These are phyloP conservation scores for Hyposoter dolosus DNA, from an alignment of 2,888 invertebrate genomes.

Conservation along the genomic window DNA sequence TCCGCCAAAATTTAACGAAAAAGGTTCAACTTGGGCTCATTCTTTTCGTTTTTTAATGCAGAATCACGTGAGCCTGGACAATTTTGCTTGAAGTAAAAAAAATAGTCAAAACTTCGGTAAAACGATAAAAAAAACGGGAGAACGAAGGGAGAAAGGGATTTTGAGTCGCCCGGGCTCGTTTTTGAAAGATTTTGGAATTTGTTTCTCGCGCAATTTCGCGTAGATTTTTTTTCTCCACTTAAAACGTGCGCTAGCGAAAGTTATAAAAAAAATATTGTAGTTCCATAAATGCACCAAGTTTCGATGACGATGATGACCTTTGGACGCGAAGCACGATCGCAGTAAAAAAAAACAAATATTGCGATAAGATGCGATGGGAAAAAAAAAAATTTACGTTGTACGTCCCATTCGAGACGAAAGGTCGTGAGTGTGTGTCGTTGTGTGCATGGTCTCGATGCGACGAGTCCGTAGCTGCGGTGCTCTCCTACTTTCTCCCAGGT, in stretches of 20 bases:
- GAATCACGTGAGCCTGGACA: too few species aligned
- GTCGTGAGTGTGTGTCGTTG: not conserved
- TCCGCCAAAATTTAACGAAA: too few species aligned
- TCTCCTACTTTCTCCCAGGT: slow-evolving; percentile 71
- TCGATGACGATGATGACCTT: not conserved
- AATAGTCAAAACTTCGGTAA: too few species aligned
- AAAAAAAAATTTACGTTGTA: not conserved
- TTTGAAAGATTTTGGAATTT: not conserved
- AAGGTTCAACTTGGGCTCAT: too few species aligned
- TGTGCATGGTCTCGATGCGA: slow-evolving; percentile 21
- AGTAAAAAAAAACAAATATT: not conserved
- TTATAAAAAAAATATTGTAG: not conserved
- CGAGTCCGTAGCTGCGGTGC: slow-evolving; percentile 43
- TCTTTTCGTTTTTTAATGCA: too few species aligned
- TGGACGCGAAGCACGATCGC: not conserved
- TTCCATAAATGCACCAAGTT: not conserved
- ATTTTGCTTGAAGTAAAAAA: too few species aligned
- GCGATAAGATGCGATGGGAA: not conserved
- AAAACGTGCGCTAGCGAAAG: slow-evolving; percentile 2
- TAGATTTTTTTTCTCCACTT: not conserved
- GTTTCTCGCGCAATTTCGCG: not conserved
- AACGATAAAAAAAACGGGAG: too few species aligned
- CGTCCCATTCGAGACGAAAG: not conserved
- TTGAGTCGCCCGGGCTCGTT: too few species aligned
- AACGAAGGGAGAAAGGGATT: too few species aligned